These are phyloP conservation scores for Ciconia nigra DNA, from an alignment of 2,797 vertebrate genomes.

Conservation along the genomic window DNA sequence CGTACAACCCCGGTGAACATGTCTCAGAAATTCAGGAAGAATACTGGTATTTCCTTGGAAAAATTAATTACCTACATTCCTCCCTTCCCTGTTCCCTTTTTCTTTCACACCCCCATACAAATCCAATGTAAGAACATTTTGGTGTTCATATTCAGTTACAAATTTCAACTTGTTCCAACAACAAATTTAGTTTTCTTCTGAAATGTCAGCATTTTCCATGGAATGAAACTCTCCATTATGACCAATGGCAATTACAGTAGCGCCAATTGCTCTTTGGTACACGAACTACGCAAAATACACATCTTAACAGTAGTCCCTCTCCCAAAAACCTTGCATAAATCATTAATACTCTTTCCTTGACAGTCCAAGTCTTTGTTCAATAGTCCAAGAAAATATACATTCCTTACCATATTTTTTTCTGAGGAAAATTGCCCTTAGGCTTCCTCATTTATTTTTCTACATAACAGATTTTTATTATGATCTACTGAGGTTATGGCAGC, in stretches of 20 bases:
- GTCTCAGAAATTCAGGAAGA: background rate
- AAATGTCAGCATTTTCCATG: background rate
- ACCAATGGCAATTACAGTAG: background rate
- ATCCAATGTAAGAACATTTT: background rate
- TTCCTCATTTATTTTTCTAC: background rate
- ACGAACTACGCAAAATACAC: background rate
- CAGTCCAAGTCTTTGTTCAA: background rate
- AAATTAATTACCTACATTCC: background rate
- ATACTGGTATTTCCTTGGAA: background rate
- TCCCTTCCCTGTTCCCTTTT: background rate
- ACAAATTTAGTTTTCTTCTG: background rate
- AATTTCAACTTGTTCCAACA: background rate
- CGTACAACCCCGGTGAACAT: rapidly evolving
- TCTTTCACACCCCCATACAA: background rate
- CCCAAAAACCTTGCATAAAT: background rate
- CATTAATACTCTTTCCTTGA: background rate
- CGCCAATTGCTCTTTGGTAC: background rate
- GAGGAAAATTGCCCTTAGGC: background rate
- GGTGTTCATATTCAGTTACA: background rate
- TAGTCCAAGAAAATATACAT: background rate
- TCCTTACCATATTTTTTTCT: background rate
- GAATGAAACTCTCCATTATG: background rate
- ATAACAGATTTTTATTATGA: background rate
- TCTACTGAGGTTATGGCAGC: background rate
- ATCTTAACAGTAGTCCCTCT: background rate